Conservation (phyloP, 2,888 invertebrate species). For the Acrobasis repandana region DNA sequence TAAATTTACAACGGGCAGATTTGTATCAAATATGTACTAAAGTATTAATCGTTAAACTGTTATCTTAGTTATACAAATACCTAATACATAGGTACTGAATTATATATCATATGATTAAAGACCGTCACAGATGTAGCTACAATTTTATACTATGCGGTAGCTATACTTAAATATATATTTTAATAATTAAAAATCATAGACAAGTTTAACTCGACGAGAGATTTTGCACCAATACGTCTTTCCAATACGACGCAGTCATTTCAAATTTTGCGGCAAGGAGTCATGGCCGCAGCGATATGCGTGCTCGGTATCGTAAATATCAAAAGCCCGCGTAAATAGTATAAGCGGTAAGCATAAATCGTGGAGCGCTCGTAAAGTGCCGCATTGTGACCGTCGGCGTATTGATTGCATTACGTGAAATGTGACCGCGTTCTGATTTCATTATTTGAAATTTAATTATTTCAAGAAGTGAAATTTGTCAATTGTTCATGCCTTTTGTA, state of each 20-base stretch:
- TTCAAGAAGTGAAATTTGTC: neutral
- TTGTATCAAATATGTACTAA: no score
- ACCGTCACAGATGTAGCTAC: no score
- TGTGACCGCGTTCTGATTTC: constrained; percentile 51
- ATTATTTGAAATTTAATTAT: constrained; percentile 46
- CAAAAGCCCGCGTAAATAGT: constrained; percentile 59
- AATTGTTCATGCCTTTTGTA: no score
- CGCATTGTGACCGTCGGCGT: constrained; percentile 62
- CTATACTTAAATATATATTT: no score
- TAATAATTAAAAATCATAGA: no score
- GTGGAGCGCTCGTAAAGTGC: constrained; percentile 59
- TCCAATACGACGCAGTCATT: neutral
- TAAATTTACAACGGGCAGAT: no score
- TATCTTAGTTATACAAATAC: no score
- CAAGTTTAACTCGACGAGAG: no score
- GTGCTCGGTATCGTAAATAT: constrained; percentile 68
- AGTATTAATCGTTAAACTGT: no score
- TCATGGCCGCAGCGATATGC: constrained; percentile 43
- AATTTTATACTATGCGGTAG: no score
- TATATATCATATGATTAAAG: no score
- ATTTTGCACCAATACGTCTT: neutral
- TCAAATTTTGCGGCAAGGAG: constrained; percentile 11
- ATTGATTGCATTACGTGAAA: constrained; percentile 64
- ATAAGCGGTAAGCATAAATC: constrained; percentile 59
- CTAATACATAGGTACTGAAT: no score